phyloP scores from a whole-genome alignment of 1,140 invertebrate genomes.

The Philotrypesis tridentata region DNA sequence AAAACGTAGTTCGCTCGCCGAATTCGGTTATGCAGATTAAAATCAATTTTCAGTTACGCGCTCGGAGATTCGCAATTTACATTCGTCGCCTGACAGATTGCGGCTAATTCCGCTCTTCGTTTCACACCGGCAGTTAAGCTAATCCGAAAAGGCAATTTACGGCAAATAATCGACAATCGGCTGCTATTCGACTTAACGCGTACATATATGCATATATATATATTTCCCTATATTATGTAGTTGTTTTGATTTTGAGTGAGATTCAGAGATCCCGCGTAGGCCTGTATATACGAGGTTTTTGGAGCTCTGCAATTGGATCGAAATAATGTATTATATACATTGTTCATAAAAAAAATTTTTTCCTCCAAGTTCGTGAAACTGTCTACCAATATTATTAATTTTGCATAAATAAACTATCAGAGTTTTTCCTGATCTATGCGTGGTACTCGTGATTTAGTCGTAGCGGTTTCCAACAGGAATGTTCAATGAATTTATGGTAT shows the following conservation, averaged over 20 bases:
- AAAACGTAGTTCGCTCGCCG: background rate
- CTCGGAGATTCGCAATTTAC: conserved; percentile 39
- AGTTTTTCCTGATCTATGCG: background rate
- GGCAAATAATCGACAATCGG: conserved; percentile 37
- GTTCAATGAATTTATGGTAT: background rate
- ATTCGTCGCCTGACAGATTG: conserved; percentile 40
- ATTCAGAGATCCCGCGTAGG: too few species aligned
- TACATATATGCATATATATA: too few species aligned
- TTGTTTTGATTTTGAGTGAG: too few species aligned
- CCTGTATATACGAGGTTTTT: too few species aligned
- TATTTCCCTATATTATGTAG: too few species aligned
- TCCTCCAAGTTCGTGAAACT: too few species aligned
- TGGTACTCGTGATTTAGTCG: background rate
- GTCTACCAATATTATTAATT: too few species aligned
- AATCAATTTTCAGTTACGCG: conserved; percentile 40
- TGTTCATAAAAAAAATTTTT: too few species aligned
- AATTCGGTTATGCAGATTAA: conserved; percentile 40
- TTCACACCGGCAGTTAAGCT: conserved; percentile 31
- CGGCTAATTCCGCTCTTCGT: background rate
- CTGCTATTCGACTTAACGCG: background rate
- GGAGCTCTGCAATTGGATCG: too few species aligned
- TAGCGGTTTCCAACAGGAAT: background rate
- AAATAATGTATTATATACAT: background rate
- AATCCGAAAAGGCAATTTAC: conserved; percentile 46
- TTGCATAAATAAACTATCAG: too few species aligned